A percentile compares a stretch with the other conserved stretches of the same genome.
Conservation (phyloP, 2,797 vertebrate species). For the Danio tinwini region DNA sequence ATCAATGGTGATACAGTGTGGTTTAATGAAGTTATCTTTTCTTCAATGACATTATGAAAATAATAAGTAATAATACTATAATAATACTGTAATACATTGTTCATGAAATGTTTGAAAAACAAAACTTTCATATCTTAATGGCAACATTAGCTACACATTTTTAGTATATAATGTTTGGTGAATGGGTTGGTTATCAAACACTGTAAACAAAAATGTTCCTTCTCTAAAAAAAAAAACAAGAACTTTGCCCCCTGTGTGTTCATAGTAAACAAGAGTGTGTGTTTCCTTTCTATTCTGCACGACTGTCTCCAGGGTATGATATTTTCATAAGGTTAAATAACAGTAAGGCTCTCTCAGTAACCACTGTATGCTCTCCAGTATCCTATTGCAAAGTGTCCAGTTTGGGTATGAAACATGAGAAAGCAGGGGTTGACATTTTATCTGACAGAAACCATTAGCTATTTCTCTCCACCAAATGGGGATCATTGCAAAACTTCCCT, state of each 20-base stretch:
- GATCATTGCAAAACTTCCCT: conserved; percentile 7
- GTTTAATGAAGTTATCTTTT: background rate
- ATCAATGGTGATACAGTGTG: too few relatives aligned
- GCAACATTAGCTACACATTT: background rate
- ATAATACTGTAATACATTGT: too few relatives aligned
- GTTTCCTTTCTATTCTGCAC: background rate
- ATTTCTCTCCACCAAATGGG: conserved; percentile 3
- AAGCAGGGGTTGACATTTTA: conserved; percentile 33
- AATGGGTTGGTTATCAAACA: background rate
- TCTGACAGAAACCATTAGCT: conserved; percentile 24
- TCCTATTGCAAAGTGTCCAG: conserved; percentile 20
- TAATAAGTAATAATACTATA: too few relatives aligned
- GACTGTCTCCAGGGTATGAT: conserved; percentile 12
- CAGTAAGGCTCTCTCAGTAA: conserved; percentile 37
- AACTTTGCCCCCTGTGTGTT: background rate
- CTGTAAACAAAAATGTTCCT: background rate
- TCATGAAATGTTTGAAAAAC: background rate
- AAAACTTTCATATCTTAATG: background rate
- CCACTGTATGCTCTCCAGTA: background rate
- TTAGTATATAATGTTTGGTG: background rate
- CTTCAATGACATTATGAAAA: background rate
- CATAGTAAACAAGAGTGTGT: conserved; percentile 36
- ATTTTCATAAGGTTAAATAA: background rate
- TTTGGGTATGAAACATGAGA: conserved; percentile 31
- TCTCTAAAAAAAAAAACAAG: background rate